Evolutionary conservation across 1,140 invertebrate species (phyloP).

Genomic region (Lycorma delicatula): DNA sequence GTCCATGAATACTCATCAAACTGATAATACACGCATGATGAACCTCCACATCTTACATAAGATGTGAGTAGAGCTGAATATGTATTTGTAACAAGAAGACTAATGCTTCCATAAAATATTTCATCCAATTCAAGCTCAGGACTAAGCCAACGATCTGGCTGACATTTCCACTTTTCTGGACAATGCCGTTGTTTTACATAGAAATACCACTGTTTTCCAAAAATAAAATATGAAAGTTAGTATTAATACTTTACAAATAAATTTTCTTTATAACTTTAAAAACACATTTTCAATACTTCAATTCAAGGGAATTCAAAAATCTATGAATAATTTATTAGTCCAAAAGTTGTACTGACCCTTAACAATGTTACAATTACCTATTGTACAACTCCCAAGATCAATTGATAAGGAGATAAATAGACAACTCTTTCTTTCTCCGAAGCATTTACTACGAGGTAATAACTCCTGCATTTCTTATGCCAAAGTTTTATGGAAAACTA

Average conservation of each 20-base stretch:
- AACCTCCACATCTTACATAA: constrained; percentile 57
- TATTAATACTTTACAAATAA: not conserved
- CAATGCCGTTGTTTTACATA: constrained; percentile 49
- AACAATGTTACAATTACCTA: too few species aligned
- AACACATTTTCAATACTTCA: not conserved
- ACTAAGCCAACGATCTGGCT: constrained; percentile 56
- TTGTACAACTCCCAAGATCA: too few species aligned
- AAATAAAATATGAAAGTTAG: not conserved
- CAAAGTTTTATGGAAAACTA: too few species aligned
- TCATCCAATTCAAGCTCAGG: constrained; percentile 59
- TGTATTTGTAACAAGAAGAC: constrained; percentile 45
- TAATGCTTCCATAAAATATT: constrained; percentile 51
- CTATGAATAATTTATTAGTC: not conserved
- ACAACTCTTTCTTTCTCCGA: too few species aligned
- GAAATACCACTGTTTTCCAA: constrained; percentile 67
- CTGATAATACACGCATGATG: constrained; percentile 52
- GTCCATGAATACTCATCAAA: constrained; percentile 51
- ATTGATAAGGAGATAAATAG: too few species aligned
- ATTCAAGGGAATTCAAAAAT: not conserved
- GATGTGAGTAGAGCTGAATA: constrained; percentile 50
- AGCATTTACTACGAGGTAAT: too few species aligned
- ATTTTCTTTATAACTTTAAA: not conserved
- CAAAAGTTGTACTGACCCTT: too few species aligned
- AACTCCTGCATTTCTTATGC: too few species aligned
- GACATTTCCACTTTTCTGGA: constrained; percentile 63